Conservation (phyloP, 2,797 vertebrate genomes). For the Triplophysa bombifrons region DNA sequence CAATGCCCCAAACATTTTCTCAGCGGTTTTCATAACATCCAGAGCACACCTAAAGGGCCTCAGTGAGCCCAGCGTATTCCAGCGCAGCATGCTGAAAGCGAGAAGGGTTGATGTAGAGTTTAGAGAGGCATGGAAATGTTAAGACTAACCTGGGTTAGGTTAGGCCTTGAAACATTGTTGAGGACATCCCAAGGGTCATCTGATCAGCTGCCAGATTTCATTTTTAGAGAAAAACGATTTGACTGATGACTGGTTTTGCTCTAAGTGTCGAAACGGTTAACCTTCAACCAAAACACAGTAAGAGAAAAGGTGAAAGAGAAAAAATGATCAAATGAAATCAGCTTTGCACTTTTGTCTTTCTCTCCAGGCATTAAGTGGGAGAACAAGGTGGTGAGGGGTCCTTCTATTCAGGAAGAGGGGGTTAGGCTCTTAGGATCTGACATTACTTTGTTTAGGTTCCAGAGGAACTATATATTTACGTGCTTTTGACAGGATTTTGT, state of each 20-base stretch:
- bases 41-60: constrained; percentile 12
- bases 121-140: constrained; percentile 43
- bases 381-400: constrained; percentile 15
- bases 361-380: constrained; percentile 45
- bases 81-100: constrained; percentile 14
- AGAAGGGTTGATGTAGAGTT: constrained; percentile 26
- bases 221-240: constrained; percentile 42
- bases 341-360: constrained; percentile 53
- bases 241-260: constrained; percentile 33
- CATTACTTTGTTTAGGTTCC: constrained; percentile 74
- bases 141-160: constrained; percentile 48
- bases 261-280: constrained; percentile 59
- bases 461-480: constrained; percentile 73
- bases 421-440: constrained; percentile 66
- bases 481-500: constrained; percentile 69
- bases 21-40: constrained; percentile 2
- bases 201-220: constrained; percentile 1
- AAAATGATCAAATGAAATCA: constrained; percentile 47
- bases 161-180: constrained; percentile 36
- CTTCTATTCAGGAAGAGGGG: constrained; percentile 65
- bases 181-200: constrained; percentile 22
- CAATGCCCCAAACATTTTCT: constrained; percentile 5
- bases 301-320: constrained; percentile 23
- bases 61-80: constrained; percentile 14
- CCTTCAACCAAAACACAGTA: constrained; percentile 18